phyloP scores from a whole-genome alignment of 2,113 vertebrate genomes.

The Sciurus niger region DNA sequence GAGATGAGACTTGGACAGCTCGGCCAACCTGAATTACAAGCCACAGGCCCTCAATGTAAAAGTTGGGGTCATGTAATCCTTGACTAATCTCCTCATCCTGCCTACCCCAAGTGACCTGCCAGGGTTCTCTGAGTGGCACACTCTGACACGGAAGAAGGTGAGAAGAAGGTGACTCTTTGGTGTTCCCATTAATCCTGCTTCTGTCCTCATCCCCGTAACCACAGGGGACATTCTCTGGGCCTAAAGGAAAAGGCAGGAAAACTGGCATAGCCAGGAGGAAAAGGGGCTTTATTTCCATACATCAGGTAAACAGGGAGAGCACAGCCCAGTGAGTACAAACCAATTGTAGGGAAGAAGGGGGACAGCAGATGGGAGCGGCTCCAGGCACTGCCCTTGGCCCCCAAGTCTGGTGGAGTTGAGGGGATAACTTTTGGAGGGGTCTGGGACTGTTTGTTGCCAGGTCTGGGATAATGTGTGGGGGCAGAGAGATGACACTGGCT shows the following conservation, averaged over 20 bases:
- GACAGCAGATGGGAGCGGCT: slow-evolving; percentile 33
- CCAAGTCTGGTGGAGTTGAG: background rate
- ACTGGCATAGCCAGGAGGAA: slow-evolving; percentile 58
- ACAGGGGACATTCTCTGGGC: background rate
- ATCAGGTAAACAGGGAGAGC: slow-evolving; percentile 82
- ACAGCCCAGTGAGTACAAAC: slow-evolving; percentile 88
- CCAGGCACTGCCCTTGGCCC: slow-evolving; percentile 74
- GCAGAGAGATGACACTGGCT: slow-evolving; percentile 35
- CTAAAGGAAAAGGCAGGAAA: slow-evolving; percentile 67
- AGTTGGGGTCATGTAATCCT: background rate
- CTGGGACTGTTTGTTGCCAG: background rate
- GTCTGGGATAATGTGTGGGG: slow-evolving; percentile 1
- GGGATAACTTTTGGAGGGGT: slow-evolving; percentile 30
- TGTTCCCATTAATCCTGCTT: background rate
- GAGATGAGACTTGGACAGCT: background rate
- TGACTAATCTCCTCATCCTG: background rate
- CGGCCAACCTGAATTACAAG: background rate
- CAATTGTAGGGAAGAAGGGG: slow-evolving; percentile 31
- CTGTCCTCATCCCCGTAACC: background rate
- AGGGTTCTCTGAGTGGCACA: background rate
- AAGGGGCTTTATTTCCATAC: slow-evolving; percentile 88
- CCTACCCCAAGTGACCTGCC: background rate
- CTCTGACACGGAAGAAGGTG: background rate
- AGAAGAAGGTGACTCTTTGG: background rate
- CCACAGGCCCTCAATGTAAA: background rate